These are phyloP conservation scores for Euplagia quadripunctaria DNA, from an alignment of 2,888 invertebrate species.

Conservation along the genomic window DNA sequence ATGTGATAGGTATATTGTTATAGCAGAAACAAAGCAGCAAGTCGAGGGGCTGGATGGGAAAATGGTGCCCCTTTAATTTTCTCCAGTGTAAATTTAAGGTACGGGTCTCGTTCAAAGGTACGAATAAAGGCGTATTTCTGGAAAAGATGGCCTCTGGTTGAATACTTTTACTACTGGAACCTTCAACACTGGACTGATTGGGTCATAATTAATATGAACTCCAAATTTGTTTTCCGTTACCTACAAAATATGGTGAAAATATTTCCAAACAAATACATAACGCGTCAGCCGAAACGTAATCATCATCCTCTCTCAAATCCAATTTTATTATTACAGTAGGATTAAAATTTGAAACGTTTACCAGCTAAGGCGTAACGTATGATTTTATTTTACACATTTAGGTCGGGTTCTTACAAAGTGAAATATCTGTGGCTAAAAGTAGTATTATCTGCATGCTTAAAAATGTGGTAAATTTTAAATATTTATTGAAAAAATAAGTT, in stretches of 20 bases:
- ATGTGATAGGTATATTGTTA: no score
- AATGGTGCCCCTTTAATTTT: no score
- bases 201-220: neutral
- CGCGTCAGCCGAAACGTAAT: neutral
- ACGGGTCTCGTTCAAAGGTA: no score
- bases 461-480: no score
- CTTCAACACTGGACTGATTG: no score
- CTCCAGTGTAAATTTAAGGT: no score
- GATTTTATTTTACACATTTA: conserved; percentile 27
- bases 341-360: conserved; percentile 46
- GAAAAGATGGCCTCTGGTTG: no score
- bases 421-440: neutral
- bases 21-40: no score
- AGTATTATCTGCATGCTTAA: no score
- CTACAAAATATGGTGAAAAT: neutral
- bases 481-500: neutral
- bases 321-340: conserved; percentile 39
- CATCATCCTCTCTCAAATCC: conserved; percentile 27
- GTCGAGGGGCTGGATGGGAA: no score
- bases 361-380: conserved; percentile 27
- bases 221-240: neutral
- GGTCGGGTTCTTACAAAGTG: neutral
- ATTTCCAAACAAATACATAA: neutral
- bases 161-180: no score
- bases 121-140: no score